Percentiles rank a stretch among this genome's conserved stretches.
These are phyloP conservation scores for Ormyrus labotus DNA, from an alignment of 2,888 invertebrate species.

Conservation along the genomic window DNA sequence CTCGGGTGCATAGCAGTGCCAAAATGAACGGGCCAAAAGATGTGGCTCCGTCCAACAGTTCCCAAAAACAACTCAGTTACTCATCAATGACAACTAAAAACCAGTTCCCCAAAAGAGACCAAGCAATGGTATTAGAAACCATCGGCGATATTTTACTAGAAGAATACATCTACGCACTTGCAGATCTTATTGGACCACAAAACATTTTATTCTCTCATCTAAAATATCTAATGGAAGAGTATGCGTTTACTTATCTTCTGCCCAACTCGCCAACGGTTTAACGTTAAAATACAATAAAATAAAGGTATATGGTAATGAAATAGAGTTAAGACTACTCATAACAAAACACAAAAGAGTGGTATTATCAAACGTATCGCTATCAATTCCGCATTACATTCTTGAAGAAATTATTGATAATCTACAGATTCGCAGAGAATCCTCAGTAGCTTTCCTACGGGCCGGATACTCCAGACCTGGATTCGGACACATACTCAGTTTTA, in stretches of 20 bases:
- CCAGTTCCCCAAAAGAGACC: not conserved
- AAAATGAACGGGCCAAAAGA: no score
- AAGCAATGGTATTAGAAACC: not conserved
- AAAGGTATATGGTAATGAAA: not conserved
- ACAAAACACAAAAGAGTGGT: not conserved
- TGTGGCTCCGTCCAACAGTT: no score
- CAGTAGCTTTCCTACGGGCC: not conserved
- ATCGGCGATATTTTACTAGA: not conserved
- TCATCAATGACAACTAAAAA: no score
- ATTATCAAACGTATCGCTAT: not conserved
- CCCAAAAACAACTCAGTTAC: no score
- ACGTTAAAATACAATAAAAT: not conserved
- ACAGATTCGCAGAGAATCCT: not conserved
- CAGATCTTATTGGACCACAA: not conserved
- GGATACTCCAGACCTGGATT: not conserved
- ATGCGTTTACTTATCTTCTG: not conserved
- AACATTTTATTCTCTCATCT: not conserved
- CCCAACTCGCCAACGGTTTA: not conserved
- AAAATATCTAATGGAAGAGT: slow-evolving; percentile 13
- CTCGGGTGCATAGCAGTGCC: no score
- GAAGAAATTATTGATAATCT: slow-evolving; percentile 4
- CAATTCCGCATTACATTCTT: not conserved
- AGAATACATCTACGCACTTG: not conserved
- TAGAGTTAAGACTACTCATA: not conserved
- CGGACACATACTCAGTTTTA: not conserved